Percentiles rank a stretch among this genome's conserved stretches.
These are phyloP conservation scores for Unio pictorum DNA, from an alignment of 2,888 invertebrate species.

Conservation along the genomic window DNA sequence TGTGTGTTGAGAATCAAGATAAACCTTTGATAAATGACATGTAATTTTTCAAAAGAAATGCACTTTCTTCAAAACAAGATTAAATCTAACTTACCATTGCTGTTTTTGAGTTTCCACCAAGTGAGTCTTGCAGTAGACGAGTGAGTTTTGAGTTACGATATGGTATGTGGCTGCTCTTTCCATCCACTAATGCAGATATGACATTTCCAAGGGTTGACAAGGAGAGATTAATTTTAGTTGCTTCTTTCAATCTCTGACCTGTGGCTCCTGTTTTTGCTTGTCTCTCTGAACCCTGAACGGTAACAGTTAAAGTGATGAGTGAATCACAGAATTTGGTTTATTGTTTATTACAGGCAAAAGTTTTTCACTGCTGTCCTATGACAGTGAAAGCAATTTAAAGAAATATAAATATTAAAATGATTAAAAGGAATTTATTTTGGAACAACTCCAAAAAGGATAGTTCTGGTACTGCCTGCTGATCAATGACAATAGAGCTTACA, in stretches of 20 bases:
- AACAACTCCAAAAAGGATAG: no score
- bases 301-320: no score
- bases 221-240: constrained; percentile 97
- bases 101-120: constrained; percentile 87
- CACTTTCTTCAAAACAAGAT: no score
- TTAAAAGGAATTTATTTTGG: no score
- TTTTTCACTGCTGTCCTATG: no score
- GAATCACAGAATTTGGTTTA: constrained; percentile 6
- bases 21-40: no score
- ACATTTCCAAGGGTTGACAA: constrained; percentile 98
- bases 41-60: no score
- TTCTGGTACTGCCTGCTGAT: no score
- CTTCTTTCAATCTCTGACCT: constrained; percentile 93
- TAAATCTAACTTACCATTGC: constrained; percentile 70
- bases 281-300: constrained; percentile 90
- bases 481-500: no score
- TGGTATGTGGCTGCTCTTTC: constrained; percentile 96
- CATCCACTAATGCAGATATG: constrained; percentile 97
- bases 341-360: neutral
- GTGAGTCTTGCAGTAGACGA: constrained; percentile 87
- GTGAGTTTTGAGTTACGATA: constrained; percentile 98
- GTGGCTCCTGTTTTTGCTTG: constrained; percentile 97
- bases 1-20: no score
- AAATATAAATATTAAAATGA: no score
- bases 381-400: no score